These are phyloP conservation scores for Cyaniris semiargus DNA, from an alignment of 2,888 invertebrate species.

Conservation along the genomic window DNA sequence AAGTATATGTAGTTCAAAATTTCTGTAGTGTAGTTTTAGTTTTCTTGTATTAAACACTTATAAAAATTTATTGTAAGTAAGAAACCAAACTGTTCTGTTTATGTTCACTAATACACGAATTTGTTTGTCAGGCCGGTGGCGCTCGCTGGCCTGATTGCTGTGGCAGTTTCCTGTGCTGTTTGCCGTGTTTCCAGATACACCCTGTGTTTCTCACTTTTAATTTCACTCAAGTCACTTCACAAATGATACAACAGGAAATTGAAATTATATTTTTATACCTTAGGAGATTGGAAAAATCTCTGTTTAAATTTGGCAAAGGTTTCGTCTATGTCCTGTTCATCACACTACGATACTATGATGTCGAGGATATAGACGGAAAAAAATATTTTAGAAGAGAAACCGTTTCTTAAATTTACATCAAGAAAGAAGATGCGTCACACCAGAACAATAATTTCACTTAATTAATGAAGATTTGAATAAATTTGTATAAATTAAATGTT, in stretches of 20 bases:
- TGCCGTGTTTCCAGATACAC: constrained; percentile 74
- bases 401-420: constrained; percentile 40
- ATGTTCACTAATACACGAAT: constrained; percentile 66
- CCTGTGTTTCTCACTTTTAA: constrained; percentile 62
- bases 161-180: constrained; percentile 77
- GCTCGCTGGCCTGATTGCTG: constrained; percentile 79
- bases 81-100: constrained; percentile 36
- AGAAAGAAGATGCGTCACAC: constrained; percentile 36
- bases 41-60: not conserved
- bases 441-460: constrained; percentile 28
- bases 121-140: constrained; percentile 81
- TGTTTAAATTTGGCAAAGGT: constrained; percentile 35
- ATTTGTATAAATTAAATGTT: constrained; percentile 31
- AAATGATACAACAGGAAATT: constrained; percentile 37
- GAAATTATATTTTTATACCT: constrained; percentile 35
- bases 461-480: constrained; percentile 24
- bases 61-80: not conserved
- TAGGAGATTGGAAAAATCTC: constrained; percentile 31
- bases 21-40: constrained; percentile 7
- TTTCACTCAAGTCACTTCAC: constrained; percentile 53
- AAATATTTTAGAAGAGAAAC: constrained; percentile 24
- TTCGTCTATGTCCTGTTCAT: constrained; percentile 19
- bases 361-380: constrained; percentile 23
- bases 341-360: constrained; percentile 26
- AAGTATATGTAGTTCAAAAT: not conserved